A percentile compares a stretch with the other conserved stretches of the same genome.
These are phyloP conservation scores for Caranx melampygus DNA, from an alignment of 2,113 vertebrate species.

Conservation along the genomic window DNA sequence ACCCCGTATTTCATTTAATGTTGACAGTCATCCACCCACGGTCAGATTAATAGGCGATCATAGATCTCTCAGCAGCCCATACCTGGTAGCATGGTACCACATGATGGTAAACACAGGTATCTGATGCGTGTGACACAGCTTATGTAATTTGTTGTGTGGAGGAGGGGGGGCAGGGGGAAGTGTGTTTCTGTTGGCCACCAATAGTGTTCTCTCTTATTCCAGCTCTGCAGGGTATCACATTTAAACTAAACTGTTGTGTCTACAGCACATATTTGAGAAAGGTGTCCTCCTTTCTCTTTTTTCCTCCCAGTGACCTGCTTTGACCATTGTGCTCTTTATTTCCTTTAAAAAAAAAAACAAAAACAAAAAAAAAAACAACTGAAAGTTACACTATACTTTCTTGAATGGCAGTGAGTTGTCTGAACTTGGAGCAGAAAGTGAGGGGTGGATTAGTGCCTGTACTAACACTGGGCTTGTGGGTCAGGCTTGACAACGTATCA, in stretches of 20 bases:
- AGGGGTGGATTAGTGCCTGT: conserved; percentile 68
- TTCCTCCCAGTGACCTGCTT: conserved; percentile 5
- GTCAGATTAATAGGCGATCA: conserved; percentile 1
- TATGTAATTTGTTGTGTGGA: neutral
- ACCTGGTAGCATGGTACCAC: neutral
- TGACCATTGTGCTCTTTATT: conserved; percentile 21
- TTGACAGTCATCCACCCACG: conserved; percentile 39
- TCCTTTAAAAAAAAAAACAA: neutral
- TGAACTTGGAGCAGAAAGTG: conserved; percentile 45
- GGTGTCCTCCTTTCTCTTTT: neutral
- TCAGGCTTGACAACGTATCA: conserved; percentile 61
- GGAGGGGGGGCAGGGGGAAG: conserved; percentile 7
- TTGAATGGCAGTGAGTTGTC: conserved; percentile 26
- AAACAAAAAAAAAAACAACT: neutral
- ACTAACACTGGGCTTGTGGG: conserved; percentile 64
- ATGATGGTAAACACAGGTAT: conserved; percentile 51
- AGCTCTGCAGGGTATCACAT: conserved; percentile 24
- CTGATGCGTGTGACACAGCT: neutral
- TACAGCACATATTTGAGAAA: conserved; percentile 14
- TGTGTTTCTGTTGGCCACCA: conserved; percentile 46
- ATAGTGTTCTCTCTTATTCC: conserved; percentile 22
- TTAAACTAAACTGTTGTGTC: conserved; percentile 32
- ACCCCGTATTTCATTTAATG: conserved; percentile 34
- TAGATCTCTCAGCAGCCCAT: neutral
- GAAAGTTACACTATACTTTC: conserved; percentile 30